These are phyloP conservation scores for Euschistus heros DNA, from an alignment of 1,140 invertebrate species.

Conservation along the genomic window DNA sequence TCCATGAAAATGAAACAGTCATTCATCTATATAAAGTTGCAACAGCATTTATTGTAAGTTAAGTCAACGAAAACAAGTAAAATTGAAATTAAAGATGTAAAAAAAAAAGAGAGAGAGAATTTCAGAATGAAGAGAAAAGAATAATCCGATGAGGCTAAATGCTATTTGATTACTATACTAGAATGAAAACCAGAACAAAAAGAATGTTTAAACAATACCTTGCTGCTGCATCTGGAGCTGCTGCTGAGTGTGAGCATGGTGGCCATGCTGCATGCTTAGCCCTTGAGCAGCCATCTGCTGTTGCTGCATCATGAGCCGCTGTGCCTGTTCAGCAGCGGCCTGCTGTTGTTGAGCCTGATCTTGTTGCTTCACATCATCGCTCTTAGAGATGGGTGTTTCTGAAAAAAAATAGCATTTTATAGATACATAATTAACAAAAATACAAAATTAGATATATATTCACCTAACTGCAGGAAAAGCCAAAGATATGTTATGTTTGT, in stretches of 20 bases:
- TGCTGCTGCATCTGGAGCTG: conserved; percentile 24
- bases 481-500: too few species aligned
- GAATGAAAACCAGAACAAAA: not conserved
- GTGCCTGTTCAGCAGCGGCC: conserved; percentile 16
- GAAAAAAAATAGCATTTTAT: not conserved
- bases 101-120: not conserved
- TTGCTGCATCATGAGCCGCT: conserved; percentile 14
- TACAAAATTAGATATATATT: too few species aligned
- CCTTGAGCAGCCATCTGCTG: conserved; percentile 18
- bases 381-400: conserved; percentile 8
- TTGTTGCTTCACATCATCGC: not conserved
- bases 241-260: conserved; percentile 21
- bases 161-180: not conserved
- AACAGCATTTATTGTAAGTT: too few species aligned
- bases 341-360: not conserved
- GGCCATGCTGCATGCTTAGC: conserved; percentile 19
- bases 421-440: too few species aligned
- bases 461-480: too few species aligned
- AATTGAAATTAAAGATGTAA: too few species aligned
- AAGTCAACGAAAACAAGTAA: too few species aligned
- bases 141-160: not conserved
- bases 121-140: not conserved
- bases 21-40: too few species aligned
- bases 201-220: not conserved
- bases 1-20: too few species aligned